Evolutionary conservation across 2,113 vertebrate species (phyloP), one percentile per base, ranked within the genome.

Genomic region (Suricata suricatta): DNA sequence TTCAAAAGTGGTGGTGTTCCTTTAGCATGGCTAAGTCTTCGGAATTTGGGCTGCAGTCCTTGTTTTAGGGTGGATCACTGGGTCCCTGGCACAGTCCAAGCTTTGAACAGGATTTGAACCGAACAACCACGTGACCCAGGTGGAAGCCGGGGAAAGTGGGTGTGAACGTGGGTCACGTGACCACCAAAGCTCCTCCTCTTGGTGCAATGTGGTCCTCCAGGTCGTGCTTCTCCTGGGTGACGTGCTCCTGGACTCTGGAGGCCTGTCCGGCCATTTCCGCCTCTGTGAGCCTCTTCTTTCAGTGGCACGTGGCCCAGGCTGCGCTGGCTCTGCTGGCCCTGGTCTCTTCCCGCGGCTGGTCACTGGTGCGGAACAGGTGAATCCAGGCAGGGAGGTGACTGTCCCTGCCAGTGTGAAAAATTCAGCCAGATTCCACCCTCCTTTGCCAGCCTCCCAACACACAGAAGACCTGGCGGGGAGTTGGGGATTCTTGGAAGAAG

Each of bases 101-200:
- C 38, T 97, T 98, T 99, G 98, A 99, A n/a, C 99, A 99, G 23
- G 99, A 99, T 98, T 99, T 99, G 97, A 99, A 99, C 29, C 99
- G 99, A 97, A 99, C 99, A 96, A 99, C 99, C 99, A 99, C 21
- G 47, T 64, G 50, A 25, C 19, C 63, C 52, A 12, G 66, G 50
- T 21, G 21, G 29, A 50, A 41, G 98, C 99, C 99, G 99, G 98
- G 99, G 99, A 98, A 99, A 99, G 98, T 99, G 99, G 99, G 99
- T 95, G 99, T 99, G 98, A 99, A 3, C 99, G 99, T 96, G 99
- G 96, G 99, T 99, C 98, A 99, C 99, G 0, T 99, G 99, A 98
- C 99, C 99, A 96, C 99, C 99, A 23, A 99, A 99, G 87, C 99
- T 99, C 98, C 99, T 99, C 84, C 99, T 99, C 97, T 99, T 27